Percentiles rank a stretch among this genome's conserved stretches.
phyloP scores from a whole-genome alignment of 2,113 vertebrate species.

The Dasyprocta punctata region DNA sequence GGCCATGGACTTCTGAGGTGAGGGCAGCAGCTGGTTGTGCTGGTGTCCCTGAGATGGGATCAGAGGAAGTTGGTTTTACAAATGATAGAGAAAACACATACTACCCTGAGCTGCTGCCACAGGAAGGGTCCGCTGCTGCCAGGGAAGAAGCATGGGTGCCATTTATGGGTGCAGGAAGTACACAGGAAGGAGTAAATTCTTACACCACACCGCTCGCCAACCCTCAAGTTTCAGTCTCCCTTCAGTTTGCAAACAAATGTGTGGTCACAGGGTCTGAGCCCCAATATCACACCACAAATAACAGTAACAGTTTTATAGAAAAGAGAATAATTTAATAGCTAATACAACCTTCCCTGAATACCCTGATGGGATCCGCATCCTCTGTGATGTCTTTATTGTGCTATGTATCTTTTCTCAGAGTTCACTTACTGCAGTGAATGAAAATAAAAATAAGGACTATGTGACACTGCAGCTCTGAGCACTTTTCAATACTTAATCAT shows the following conservation, averaged over 20 bases:
- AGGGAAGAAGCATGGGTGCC: neutral
- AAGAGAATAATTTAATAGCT: neutral
- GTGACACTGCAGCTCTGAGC: neutral
- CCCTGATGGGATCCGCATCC: neutral
- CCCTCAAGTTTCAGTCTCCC: neutral
- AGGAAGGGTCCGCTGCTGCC: neutral
- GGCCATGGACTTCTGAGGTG: neutral
- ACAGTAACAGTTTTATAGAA: neutral
- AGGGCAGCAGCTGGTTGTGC: neutral
- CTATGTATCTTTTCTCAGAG: neutral
- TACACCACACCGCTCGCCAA: neutral
- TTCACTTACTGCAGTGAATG: neutral
- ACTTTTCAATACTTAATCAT: neutral
- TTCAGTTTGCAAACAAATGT: neutral
- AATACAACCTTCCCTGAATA: neutral
- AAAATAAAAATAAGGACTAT: neutral
- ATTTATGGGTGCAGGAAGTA: neutral
- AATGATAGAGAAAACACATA: neutral
- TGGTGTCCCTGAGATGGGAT: neutral
- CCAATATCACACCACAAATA: neutral
- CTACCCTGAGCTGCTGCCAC: rapidly evolving
- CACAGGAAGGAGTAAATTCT: neutral
- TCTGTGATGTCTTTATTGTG: neutral
- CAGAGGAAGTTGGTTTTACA: neutral
- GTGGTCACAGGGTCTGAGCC: neutral